A percentile compares a stretch with the other conserved stretches of the same genome.
phyloP scores from a whole-genome alignment of 2,888 invertebrate genomes.

The Hydrotaea cyrtoneurina region DNA sequence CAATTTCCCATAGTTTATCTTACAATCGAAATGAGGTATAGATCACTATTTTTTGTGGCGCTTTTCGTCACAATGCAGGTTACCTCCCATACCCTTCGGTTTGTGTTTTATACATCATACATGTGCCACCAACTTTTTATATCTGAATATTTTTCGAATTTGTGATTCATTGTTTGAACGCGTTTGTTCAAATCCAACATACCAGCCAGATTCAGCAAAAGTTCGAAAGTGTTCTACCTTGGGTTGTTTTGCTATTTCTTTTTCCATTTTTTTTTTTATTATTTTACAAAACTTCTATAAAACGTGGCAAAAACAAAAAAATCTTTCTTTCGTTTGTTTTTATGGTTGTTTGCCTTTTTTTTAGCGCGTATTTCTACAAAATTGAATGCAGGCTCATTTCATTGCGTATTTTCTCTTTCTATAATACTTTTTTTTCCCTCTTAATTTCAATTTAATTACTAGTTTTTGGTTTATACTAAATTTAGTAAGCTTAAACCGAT shows the following conservation, averaged over 20 bases:
- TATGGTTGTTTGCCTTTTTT: neutral
- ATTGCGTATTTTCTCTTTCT: conserved; percentile 19
- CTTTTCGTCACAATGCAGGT: too few species aligned
- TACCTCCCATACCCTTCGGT: too few species aligned
- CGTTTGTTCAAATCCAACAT: too few species aligned
- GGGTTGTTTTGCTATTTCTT: conserved; percentile 25
- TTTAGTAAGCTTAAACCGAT: conserved; percentile 52
- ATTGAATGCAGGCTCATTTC: conserved; percentile 21
- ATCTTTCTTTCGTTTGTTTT: conserved; percentile 19
- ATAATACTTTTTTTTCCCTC: conserved; percentile 16
- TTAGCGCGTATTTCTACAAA: conserved; percentile 40
- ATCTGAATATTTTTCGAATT: too few species aligned
- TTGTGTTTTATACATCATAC: too few species aligned
- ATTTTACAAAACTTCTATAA: conserved; percentile 66
- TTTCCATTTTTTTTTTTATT: conserved; percentile 2
- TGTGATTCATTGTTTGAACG: too few species aligned
- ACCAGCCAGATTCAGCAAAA: too few species aligned
- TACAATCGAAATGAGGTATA: too few species aligned
- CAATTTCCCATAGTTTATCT: too few species aligned
- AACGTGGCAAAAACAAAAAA: conserved; percentile 29
- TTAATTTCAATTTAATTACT: conserved; percentile 27
- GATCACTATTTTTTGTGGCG: too few species aligned
- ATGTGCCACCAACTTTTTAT: too few species aligned
- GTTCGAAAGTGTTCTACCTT: too few species aligned
- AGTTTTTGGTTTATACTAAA: neutral